Evolutionary conservation across 2,113 vertebrate genomes (phyloP).

Genomic region (Triplophysa dalaica): DNA sequence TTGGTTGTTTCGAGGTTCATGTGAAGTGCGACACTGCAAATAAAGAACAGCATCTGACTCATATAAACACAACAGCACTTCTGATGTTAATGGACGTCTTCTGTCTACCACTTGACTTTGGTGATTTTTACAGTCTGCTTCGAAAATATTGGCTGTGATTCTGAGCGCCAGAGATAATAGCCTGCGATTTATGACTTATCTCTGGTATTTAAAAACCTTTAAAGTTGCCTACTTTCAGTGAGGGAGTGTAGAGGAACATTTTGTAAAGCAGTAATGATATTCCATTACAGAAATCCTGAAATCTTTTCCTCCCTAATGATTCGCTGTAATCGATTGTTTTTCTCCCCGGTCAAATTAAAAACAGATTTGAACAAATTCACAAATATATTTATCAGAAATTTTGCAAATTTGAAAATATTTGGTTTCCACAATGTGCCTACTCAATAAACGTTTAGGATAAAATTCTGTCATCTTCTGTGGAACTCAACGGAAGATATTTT

Average conservation of each 20-base stretch:
- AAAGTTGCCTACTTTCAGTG: conserved; percentile 66
- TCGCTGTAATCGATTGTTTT: conserved; percentile 8
- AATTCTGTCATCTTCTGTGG: no score
- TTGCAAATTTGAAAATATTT: no score
- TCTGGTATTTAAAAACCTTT: conserved; percentile 73
- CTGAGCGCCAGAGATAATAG: conserved; percentile 72
- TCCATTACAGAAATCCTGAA: conserved; percentile 68
- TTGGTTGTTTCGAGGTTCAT: not conserved
- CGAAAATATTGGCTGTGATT: conserved; percentile 71
- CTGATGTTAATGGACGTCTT: conserved; percentile 70
- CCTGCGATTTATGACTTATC: conserved; percentile 74
- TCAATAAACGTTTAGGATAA: no score
- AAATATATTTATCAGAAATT: no score
- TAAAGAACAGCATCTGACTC: not conserved
- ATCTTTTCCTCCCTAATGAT: conserved; percentile 17
- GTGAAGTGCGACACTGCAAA: not conserved
- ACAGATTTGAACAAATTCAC: not conserved
- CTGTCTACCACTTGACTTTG: conserved; percentile 57
- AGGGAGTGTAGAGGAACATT: conserved; percentile 28
- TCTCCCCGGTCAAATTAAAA: conserved; percentile 1
- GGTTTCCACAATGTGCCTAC: no score
- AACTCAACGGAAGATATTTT: no score
- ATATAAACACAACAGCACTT: conserved; percentile 12
- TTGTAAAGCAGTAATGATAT: conserved; percentile 46
- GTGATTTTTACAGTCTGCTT: conserved; percentile 57